These are phyloP conservation scores for Globodera rostochiensis DNA, from an alignment of 1,140 invertebrate species.

Conservation along the genomic window DNA sequence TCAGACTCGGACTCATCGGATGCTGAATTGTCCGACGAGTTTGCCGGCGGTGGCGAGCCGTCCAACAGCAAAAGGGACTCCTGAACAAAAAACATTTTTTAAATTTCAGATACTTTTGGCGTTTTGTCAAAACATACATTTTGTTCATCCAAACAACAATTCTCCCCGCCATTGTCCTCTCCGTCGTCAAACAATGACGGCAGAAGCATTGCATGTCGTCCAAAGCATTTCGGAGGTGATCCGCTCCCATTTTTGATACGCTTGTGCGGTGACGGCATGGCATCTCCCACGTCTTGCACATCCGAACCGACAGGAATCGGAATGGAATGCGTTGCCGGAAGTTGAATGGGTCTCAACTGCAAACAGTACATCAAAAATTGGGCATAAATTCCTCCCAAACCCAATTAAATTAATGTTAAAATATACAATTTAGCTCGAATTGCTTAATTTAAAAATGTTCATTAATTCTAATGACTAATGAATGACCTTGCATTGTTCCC, in stretches of 20 bases:
- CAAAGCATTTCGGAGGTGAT: not conserved
- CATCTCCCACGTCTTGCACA: not conserved
- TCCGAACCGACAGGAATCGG: not conserved
- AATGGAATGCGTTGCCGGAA: slow-evolving; percentile 14
- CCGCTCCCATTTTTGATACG: not conserved
- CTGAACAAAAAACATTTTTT: not conserved
- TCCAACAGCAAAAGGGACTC: not conserved
- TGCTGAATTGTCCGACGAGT: not conserved
- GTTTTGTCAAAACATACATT: not conserved
- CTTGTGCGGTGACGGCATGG: not conserved
- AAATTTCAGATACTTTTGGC: not conserved
- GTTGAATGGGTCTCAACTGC: slow-evolving; percentile 4
- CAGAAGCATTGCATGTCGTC: not conserved
- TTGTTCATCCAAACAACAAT: not conserved
- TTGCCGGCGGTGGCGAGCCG: slow-evolving; percentile 8
- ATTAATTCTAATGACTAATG: too few relatives aligned
- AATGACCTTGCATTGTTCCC: slow-evolving; percentile 85
- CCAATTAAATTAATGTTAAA: not conserved
- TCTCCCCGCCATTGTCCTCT: slow-evolving; percentile 14
- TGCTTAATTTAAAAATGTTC: slow-evolving; percentile 68
- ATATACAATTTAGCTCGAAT: slow-evolving; percentile 29
- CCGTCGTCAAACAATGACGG: not conserved
- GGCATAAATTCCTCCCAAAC: not conserved
- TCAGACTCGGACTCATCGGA: slow-evolving; percentile 23
- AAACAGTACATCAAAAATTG: slow-evolving; percentile 66